A percentile compares a stretch with the other conserved stretches of the same genome.
These are phyloP conservation scores for Nowickia ferox DNA, from an alignment of 2,888 invertebrate genomes.

Conservation along the genomic window DNA sequence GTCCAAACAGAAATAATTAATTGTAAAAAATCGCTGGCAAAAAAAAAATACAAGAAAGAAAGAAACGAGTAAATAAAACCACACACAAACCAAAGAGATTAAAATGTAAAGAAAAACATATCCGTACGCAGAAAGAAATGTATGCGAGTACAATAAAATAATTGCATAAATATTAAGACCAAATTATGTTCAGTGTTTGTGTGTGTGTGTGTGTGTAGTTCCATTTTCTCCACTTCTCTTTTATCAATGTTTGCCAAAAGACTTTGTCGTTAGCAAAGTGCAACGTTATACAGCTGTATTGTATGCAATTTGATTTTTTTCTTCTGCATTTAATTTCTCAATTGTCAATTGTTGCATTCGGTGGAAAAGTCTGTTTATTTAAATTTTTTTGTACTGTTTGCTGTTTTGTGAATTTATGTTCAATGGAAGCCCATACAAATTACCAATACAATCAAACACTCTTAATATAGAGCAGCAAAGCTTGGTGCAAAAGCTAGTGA, in stretches of 20 bases:
- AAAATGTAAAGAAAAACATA: constrained; percentile 51
- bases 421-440: constrained; percentile 64
- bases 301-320: constrained; percentile 74
- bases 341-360: constrained; percentile 69
- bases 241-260: constrained; percentile 32
- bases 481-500: not conserved
- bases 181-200: constrained; percentile 10
- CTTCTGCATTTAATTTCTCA: constrained; percentile 66
- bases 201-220: not conserved
- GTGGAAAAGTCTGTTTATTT: constrained; percentile 35
- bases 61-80: constrained; percentile 41
- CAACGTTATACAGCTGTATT: constrained; percentile 44
- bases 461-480: not conserved
- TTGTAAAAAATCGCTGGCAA: constrained; percentile 44
- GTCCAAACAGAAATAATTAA: constrained; percentile 60
- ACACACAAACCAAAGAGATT: constrained; percentile 41
- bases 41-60: constrained; percentile 24
- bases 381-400: not conserved
- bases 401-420: constrained; percentile 47
- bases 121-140: constrained; percentile 43
- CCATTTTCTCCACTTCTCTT: not conserved
- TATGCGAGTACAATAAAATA: constrained; percentile 52
- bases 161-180: constrained; percentile 64
- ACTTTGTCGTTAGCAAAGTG: constrained; percentile 53
- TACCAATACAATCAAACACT: constrained; percentile 31